Percentiles rank a stretch among this genome's conserved stretches.
Conservation (phyloP, 1,140 invertebrate species). For the Sinonovacula constricta region DNA sequence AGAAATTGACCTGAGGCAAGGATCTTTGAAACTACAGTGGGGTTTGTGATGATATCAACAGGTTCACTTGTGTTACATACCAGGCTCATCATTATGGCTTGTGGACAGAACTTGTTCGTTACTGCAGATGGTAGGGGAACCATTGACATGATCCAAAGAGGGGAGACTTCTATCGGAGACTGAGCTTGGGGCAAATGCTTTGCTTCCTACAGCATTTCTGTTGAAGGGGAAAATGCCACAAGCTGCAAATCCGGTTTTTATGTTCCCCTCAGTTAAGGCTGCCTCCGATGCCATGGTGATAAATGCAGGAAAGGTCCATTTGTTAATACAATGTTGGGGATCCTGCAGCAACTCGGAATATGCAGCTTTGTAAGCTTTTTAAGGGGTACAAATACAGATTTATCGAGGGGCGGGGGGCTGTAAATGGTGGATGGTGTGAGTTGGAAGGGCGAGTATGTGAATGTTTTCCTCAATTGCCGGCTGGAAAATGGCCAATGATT, state of each 20-base stretch:
- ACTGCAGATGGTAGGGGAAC: too few species aligned
- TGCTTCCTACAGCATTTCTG: slow-evolving; percentile 22
- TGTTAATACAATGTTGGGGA: slow-evolving; percentile 48
- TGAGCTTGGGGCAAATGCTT: slow-evolving; percentile 33
- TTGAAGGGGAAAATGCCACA: slow-evolving; percentile 46
- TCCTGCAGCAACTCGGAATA: slow-evolving; percentile 51
- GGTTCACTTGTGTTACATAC: too few species aligned
- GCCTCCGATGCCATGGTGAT: slow-evolving; percentile 47
- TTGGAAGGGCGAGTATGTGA: slow-evolving; percentile 47
- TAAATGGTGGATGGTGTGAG: slow-evolving; percentile 48
- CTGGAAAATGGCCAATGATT: slow-evolving; percentile 47
- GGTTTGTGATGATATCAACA: too few species aligned
- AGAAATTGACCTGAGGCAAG: too few species aligned
- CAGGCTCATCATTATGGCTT: too few species aligned
- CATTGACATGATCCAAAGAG: too few species aligned
- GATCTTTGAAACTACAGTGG: too few species aligned
- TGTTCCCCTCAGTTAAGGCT: slow-evolving; percentile 21
- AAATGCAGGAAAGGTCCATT: slow-evolving; percentile 39
- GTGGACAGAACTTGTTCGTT: too few species aligned
- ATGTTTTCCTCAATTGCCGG: slow-evolving; percentile 31
- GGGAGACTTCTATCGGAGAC: too few species aligned
- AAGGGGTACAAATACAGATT: slow-evolving; percentile 57
- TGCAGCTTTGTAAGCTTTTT: slow-evolving; percentile 48
- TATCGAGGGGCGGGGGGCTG: slow-evolving; percentile 46
- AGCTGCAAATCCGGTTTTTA: slow-evolving; percentile 39